A percentile compares a stretch with the other conserved stretches of the same genome.
phyloP scores from a whole-genome alignment of 1,140 invertebrate genomes.

The Hycleus phaleratus region DNA sequence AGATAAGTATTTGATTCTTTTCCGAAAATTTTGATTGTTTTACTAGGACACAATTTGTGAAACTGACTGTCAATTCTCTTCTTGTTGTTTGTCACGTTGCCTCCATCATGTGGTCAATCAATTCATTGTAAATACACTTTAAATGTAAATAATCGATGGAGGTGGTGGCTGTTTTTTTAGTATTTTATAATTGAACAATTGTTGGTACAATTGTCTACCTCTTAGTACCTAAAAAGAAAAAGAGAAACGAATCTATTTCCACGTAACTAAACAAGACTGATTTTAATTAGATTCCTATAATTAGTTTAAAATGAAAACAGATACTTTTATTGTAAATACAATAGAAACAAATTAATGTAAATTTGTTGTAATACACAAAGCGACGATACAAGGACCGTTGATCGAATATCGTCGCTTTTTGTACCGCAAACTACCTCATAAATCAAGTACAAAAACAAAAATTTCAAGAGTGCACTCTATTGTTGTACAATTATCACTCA shows the following conservation, averaged over 20 bases:
- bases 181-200: background rate
- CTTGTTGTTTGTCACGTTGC: slow-evolving; percentile 9
- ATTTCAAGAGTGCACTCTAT: background rate
- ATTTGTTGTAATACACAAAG: slow-evolving; percentile 6
- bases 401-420: slow-evolving; percentile 3
- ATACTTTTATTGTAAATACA: slow-evolving; percentile 13
- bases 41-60: slow-evolving; percentile 3
- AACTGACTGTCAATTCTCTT: slow-evolving; percentile 5
- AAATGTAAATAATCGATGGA: background rate
- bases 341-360: background rate
- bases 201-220: slow-evolving; percentile 21
- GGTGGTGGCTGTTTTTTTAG: slow-evolving; percentile 1
- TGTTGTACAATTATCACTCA: background rate
- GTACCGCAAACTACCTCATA: slow-evolving; percentile 9
- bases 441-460: slow-evolving; percentile 9
- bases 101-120: background rate
- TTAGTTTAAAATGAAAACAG: slow-evolving; percentile 9
- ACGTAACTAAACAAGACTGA: slow-evolving; percentile 33
- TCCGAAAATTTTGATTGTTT: background rate
- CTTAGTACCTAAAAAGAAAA: slow-evolving; percentile 9
- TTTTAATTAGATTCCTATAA: slow-evolving; percentile 31
- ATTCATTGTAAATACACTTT: no score
- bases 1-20: background rate
- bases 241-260: slow-evolving; percentile 17
- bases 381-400: background rate